phyloP scores from a whole-genome alignment of 2,113 vertebrate genomes.

The Rhinichthys klamathensis region DNA sequence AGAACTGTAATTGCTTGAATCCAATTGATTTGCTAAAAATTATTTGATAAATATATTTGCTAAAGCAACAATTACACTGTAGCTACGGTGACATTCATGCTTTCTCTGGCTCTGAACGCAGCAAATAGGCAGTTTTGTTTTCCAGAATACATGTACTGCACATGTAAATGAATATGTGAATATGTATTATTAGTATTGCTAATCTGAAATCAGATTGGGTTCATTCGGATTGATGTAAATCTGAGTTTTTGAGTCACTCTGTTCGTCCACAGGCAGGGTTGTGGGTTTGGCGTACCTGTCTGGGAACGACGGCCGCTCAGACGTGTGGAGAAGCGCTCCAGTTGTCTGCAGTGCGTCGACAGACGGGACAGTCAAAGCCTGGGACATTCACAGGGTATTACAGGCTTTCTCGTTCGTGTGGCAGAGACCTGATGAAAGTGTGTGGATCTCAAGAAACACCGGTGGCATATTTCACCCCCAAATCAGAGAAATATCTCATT shows the following conservation, averaged over 20 bases:
- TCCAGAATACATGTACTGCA: too few species aligned
- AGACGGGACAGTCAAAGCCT: constrained; percentile 77
- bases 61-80: too few species aligned
- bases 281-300: constrained; percentile 71
- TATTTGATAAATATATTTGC: too few species aligned
- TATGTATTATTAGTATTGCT: too few species aligned
- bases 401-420: background rate
- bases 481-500: background rate
- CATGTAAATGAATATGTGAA: too few species aligned
- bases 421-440: background rate
- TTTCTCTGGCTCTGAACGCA: too few species aligned
- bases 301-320: constrained; percentile 58
- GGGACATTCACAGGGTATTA: constrained; percentile 75
- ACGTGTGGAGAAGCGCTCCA: constrained; percentile 59
- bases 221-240: too few species aligned
- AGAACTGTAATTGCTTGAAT: too few species aligned
- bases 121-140: too few species aligned
- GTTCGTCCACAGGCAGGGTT: constrained; percentile 71
- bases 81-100: too few species aligned
- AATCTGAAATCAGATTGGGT: too few species aligned
- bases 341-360: constrained; percentile 76
- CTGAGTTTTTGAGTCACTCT: background rate
- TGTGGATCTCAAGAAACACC: background rate
- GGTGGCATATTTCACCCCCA: background rate
- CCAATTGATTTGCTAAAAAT: too few species aligned